Percentiles rank a stretch among this genome's conserved stretches.
These are phyloP conservation scores for Chionoecetes opilio DNA, from an alignment of 1,140 invertebrate species.

Conservation along the genomic window DNA sequence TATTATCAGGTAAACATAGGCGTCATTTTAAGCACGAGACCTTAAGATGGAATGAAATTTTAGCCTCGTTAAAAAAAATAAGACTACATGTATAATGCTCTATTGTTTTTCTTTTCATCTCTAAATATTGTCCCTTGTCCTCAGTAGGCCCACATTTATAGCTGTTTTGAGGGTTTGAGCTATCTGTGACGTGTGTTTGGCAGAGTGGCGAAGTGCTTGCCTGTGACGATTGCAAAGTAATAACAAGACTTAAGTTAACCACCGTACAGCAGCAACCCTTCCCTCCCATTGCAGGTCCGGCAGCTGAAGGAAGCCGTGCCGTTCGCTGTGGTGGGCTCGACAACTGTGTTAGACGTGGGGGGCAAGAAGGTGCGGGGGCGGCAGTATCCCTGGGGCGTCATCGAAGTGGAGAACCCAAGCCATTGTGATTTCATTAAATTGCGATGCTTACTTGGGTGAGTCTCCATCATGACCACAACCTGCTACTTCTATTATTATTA, in stretches of 20 bases:
- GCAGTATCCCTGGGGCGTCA: slow-evolving; percentile 88
- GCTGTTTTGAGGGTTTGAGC: too few relatives aligned
- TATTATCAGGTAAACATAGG: too few relatives aligned
- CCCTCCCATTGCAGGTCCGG: slow-evolving; percentile 73
- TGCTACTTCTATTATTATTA: too few relatives aligned
- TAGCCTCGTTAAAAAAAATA: too few relatives aligned
- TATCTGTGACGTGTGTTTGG: background rate
- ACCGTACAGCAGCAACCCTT: background rate
- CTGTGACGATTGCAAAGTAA: background rate
- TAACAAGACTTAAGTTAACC: background rate
- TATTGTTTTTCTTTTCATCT: too few relatives aligned
- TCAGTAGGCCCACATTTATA: background rate
- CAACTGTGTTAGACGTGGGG: slow-evolving; percentile 83
- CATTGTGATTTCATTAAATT: slow-evolving; percentile 89
- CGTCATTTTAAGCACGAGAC: too few relatives aligned
- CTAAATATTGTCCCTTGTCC: too few relatives aligned
- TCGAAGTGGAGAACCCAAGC: slow-evolving; percentile 88
- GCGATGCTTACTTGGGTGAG: slow-evolving; percentile 78
- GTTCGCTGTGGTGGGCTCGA: slow-evolving; percentile 84
- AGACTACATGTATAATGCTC: too few relatives aligned
- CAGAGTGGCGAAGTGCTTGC: too few relatives aligned
- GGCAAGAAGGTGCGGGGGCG: slow-evolving; percentile 85
- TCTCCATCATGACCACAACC: background rate
- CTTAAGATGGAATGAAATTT: too few relatives aligned
- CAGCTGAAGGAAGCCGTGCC: slow-evolving; percentile 83